Percentiles rank a stretch among this genome's conserved stretches.
phyloP scores from a whole-genome alignment of 1,140 invertebrate species.

The Drosophila nebulosa region DNA sequence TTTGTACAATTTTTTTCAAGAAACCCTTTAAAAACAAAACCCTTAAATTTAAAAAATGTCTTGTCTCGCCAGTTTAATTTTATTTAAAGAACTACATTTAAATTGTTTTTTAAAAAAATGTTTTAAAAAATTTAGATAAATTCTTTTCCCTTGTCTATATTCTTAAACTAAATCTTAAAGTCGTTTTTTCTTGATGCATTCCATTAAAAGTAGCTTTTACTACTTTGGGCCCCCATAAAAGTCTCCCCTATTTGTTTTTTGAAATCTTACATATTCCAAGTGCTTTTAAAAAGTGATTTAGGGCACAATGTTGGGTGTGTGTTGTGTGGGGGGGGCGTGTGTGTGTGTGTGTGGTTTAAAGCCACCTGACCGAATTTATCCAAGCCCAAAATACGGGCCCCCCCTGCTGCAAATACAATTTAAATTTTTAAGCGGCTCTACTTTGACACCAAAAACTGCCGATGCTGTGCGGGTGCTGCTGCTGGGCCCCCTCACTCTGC shows the following conservation, averaged over 20 bases:
- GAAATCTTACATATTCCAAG: neutral
- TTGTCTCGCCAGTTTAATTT: too few species aligned
- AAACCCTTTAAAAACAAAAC: too few species aligned
- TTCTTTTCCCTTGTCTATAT: too few species aligned
- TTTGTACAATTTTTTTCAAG: too few species aligned
- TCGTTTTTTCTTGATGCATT: neutral
- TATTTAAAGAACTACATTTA: too few species aligned
- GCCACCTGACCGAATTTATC: conserved; percentile 50
- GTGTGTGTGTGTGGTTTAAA: conserved; percentile 15
- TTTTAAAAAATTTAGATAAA: too few species aligned
- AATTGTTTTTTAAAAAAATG: too few species aligned
- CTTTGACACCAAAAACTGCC: conserved; percentile 42
- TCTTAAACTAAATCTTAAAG: too few species aligned
- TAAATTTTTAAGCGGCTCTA: conserved; percentile 79
- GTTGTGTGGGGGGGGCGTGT: neutral
- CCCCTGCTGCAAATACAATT: conserved; percentile 71
- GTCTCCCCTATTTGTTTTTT: neutral
- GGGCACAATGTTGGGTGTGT: neutral
- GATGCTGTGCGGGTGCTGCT: neutral
- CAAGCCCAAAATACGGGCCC: conserved; percentile 5
- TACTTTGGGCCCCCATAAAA: neutral
- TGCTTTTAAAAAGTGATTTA: neutral
- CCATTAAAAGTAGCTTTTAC: neutral
- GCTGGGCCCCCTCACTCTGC: neutral
- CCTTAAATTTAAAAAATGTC: too few species aligned